A percentile compares a stretch with the other conserved stretches of the same genome.
These are phyloP conservation scores for Trypoxylon attenuatum DNA, from an alignment of 2,888 invertebrate species.

Conservation along the genomic window DNA sequence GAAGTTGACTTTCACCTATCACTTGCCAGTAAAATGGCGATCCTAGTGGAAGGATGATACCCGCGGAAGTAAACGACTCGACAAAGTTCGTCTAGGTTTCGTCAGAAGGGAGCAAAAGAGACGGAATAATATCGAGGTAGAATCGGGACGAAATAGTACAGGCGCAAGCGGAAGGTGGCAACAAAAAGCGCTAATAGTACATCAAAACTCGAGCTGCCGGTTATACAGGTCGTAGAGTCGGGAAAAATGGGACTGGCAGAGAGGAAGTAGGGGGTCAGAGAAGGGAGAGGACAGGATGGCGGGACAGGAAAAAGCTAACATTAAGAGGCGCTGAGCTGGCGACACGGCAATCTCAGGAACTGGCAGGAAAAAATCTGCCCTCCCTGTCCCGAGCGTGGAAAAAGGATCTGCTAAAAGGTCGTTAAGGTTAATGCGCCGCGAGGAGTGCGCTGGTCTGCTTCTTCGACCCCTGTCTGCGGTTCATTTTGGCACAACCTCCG, in stretches of 20 bases:
- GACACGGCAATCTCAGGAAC: constrained; percentile 68
- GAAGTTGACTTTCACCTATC: too few species aligned
- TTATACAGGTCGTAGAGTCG: constrained; percentile 12
- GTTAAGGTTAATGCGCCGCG: constrained; percentile 68
- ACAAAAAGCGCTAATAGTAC: constrained; percentile 38
- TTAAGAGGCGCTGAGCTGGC: constrained; percentile 69
- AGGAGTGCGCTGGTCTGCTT: constrained; percentile 39
- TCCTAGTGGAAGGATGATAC: too few species aligned
- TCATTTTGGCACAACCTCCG: constrained; percentile 26
- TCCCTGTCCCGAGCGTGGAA: constrained; percentile 29
- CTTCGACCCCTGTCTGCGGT: constrained; percentile 41
- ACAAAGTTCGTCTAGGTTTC: too few species aligned
- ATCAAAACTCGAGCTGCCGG: constrained; percentile 45
- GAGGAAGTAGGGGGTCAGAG: too few species aligned
- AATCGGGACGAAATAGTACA: constrained; percentile 7
- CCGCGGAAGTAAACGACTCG: too few species aligned
- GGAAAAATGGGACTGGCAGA: too few species aligned
- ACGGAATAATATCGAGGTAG: constrained; percentile 12
- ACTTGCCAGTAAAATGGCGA: too few species aligned
- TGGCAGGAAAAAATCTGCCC: constrained; percentile 55
- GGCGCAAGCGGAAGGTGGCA: neutral
- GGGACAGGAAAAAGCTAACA: constrained; percentile 61
- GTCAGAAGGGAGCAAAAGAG: too few species aligned
- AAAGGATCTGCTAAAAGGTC: constrained; percentile 66
- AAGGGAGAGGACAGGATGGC: constrained; percentile 2